These are phyloP conservation scores for Apteryx mantelli DNA, from an alignment of 2,113 vertebrate genomes.

Conservation along the genomic window DNA sequence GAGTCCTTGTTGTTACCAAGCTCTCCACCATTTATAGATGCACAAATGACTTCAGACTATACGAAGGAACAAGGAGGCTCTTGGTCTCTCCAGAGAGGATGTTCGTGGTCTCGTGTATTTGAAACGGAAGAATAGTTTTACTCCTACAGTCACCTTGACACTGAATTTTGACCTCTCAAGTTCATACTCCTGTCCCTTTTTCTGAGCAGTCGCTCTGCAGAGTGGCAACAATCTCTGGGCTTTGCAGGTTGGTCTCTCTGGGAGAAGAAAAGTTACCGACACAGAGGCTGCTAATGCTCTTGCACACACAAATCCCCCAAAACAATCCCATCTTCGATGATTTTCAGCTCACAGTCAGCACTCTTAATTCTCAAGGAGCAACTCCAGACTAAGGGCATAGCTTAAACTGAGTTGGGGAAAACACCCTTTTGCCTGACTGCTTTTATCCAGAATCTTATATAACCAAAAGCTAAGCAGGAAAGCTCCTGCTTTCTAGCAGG, in stretches of 20 bases:
- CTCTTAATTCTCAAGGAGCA: not conserved
- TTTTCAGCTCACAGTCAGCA: not conserved
- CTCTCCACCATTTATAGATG: not conserved
- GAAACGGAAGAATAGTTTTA: not conserved
- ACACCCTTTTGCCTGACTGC: not conserved
- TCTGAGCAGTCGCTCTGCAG: not conserved
- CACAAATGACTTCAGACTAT: not conserved
- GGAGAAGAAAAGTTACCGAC: not conserved
- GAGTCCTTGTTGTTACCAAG: not conserved
- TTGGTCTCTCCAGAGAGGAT: not conserved
- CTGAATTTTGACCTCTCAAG: not conserved
- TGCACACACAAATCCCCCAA: not conserved
- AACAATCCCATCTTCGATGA: not conserved
- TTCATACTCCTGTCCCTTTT: not conserved
- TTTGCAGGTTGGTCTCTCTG: slow-evolving; percentile 8
- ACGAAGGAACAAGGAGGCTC: not conserved
- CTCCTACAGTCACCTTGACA: slow-evolving; percentile 21
- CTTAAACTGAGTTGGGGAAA: not conserved
- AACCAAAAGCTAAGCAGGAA: not conserved
- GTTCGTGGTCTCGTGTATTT: not conserved
- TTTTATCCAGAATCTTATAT: not conserved
- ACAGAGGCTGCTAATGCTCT: not conserved
- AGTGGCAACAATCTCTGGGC: not conserved
- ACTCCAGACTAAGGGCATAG: not conserved
- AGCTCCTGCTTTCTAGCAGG: not conserved